Evolutionary conservation across 2,113 vertebrate species (phyloP).

Genomic region (Colaptes auratus): DNA sequence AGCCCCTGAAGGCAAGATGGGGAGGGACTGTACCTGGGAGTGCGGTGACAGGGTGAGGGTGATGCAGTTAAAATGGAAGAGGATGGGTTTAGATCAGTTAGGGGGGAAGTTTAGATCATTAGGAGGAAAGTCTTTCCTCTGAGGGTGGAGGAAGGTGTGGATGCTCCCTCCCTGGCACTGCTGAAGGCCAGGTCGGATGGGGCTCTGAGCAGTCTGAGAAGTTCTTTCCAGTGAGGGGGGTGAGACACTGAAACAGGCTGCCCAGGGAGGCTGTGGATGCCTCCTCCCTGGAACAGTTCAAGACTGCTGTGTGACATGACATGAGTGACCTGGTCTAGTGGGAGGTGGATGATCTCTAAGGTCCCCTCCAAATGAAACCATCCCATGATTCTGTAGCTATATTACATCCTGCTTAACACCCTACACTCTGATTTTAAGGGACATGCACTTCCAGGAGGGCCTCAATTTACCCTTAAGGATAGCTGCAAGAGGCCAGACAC

Average conservation of each 20-base stretch:
- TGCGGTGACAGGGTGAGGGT: too few species aligned
- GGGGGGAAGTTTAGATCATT: too few species aligned
- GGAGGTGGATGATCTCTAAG: not conserved
- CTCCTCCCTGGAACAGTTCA: not conserved
- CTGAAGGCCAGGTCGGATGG: not conserved
- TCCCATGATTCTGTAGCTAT: not conserved
- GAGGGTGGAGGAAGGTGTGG: not conserved
- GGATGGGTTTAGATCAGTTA: not conserved
- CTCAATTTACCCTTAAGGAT: not conserved
- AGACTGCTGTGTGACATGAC: too few species aligned
- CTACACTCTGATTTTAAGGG: accelerated
- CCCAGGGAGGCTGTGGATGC: not conserved
- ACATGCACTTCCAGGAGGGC: not conserved
- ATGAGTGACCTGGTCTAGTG: not conserved
- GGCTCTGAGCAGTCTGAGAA: not conserved
- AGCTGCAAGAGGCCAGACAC: not conserved
- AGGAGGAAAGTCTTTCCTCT: not conserved
- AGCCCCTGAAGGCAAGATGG: not conserved
- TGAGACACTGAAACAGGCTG: too few species aligned
- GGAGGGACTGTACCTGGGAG: not conserved
- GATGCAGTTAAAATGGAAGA: not conserved
- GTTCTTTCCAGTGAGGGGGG: too few species aligned
- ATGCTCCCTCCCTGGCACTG: not conserved
- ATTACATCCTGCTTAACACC: not conserved
- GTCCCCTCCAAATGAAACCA: not conserved